Conservation (phyloP, 2,113 vertebrate genomes). For the Spea bombifrons region DNA sequence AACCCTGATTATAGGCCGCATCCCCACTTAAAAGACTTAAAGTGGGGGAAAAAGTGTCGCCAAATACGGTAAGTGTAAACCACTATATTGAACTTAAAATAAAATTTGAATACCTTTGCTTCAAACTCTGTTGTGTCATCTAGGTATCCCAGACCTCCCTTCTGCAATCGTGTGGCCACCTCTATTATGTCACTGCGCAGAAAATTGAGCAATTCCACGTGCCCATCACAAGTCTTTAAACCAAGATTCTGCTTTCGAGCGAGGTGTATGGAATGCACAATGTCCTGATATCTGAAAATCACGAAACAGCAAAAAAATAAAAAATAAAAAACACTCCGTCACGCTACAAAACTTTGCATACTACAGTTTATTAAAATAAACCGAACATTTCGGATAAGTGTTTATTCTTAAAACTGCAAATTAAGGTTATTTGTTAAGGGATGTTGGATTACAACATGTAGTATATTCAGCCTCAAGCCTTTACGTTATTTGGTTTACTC, state of each 20-base stretch:
- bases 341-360: neutral
- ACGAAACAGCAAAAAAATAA: neutral
- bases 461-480: neutral
- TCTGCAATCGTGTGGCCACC: conserved; percentile 87
- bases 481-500: conserved; percentile 40
- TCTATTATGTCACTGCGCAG: conserved; percentile 91
- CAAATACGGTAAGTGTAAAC: neutral
- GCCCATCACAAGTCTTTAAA: conserved; percentile 83
- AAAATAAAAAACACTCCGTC: neutral
- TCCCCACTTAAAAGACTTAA: too few species aligned
- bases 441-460: too few species aligned
- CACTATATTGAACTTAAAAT: neutral
- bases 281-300: conserved; percentile 82
- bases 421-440: too few species aligned
- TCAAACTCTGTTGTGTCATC: conserved; percentile 83
- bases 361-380: too few species aligned
- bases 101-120: conserved; percentile 70
- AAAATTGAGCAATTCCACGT: conserved; percentile 84
- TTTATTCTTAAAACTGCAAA: too few species aligned
- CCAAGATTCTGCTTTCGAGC: conserved; percentile 80
- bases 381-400: too few species aligned
- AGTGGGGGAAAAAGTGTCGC: neutral
- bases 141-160: conserved; percentile 91
- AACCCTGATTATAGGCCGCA: too few species aligned
- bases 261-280: conserved; percentile 87